phyloP scores from a whole-genome alignment of 64 coral and sea anemone species.

The Orbicella faveolata region DNA sequence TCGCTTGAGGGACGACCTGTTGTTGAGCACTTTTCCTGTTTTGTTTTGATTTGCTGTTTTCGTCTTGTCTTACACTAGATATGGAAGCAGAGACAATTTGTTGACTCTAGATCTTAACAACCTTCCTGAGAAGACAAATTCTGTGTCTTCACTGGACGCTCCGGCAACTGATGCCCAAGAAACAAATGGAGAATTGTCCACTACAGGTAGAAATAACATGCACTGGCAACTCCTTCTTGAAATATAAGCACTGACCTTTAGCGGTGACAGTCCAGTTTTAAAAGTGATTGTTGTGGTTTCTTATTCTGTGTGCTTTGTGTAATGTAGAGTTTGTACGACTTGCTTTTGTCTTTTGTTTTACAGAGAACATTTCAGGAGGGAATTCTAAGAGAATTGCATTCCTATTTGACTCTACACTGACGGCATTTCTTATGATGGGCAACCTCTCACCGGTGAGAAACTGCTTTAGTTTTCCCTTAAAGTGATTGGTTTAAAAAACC shows the following conservation, averaged over 20 bases:
- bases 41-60: background rate
- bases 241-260: background rate
- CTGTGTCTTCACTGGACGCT: slow-evolving; percentile 11
- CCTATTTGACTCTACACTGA: slow-evolving; percentile 93
- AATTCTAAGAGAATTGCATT: slow-evolving; percentile 92
- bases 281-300: too few relatives aligned
- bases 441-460: slow-evolving; percentile 89
- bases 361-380: slow-evolving; percentile 48
- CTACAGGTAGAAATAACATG: slow-evolving; percentile 14
- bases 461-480: too few relatives aligned
- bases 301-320: too few relatives aligned
- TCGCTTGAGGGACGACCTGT: too few relatives aligned
- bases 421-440: slow-evolving; percentile 99
- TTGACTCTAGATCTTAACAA: slow-evolving; percentile 76
- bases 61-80: slow-evolving; percentile 42
- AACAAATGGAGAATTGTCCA: slow-evolving; percentile 29
- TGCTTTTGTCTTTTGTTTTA: background rate
- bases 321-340: background rate
- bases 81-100: slow-evolving; percentile 80
- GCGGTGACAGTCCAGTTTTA: too few relatives aligned
- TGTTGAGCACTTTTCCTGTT: too few relatives aligned
- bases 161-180: slow-evolving; percentile 10
- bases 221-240: background rate
- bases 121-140: slow-evolving; percentile 32
- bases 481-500: too few relatives aligned